Conservation (phyloP, 2,888 invertebrate genomes). For the Dasypolia templi region DNA sequence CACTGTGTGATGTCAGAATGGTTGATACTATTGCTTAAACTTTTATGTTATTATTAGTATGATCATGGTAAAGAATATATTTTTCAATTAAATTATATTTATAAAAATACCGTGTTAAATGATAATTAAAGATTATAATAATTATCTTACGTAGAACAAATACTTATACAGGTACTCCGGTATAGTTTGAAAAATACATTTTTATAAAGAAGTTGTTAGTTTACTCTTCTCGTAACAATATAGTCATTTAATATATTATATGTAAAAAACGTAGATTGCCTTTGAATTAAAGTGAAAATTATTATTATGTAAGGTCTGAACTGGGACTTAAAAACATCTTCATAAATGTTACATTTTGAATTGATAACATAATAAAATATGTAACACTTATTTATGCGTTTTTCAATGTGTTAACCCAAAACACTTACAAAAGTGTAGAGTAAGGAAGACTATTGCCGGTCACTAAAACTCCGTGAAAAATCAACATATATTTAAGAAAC, state of each 20-base stretch:
- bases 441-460: too few relatives aligned
- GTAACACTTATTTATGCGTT: too few relatives aligned
- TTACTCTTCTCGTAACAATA: conserved; percentile 1
- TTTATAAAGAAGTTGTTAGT: neutral
- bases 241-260: conserved; percentile 11
- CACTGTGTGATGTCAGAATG: conserved; percentile 31
- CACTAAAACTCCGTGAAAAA: too few relatives aligned
- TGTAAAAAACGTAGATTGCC: conserved; percentile 29
- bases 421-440: too few relatives aligned
- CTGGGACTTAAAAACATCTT: too few relatives aligned
- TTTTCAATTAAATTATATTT: conserved; percentile 20
- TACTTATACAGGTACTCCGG: neutral
- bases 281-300: conserved; percentile 30
- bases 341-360: too few relatives aligned
- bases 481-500: too few relatives aligned
- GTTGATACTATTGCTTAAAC: conserved; percentile 19
- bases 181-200: conserved; percentile 12
- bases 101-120: neutral
- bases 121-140: conserved; percentile 15
- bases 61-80: conserved; percentile 36
- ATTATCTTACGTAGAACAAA: neutral
- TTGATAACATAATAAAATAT: too few relatives aligned
- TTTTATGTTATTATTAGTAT: conserved; percentile 11
- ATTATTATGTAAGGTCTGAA: conserved; percentile 18
- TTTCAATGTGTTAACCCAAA: too few relatives aligned